Evolutionary conservation across 2,888 invertebrate species (phyloP), one percentile per base, ranked within the genome.

Genomic region (Plusia festucae): DNA sequence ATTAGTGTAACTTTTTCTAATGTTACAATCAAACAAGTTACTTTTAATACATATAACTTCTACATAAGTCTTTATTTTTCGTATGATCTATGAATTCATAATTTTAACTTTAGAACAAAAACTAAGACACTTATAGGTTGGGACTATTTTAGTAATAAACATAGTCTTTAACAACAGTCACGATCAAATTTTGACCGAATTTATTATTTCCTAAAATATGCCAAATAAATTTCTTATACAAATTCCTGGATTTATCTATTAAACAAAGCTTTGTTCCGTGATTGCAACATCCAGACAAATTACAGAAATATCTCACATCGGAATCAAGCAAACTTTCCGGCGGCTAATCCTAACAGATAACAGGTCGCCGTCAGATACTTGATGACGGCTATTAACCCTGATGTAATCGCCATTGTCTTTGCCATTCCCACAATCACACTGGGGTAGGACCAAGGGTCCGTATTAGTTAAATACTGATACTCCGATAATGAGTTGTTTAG

Each of bases 401-500:
- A 93, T 92, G 90, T 86, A 86, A 94, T 94, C 93, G 81, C 88
- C 82, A 91, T 94, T 93, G 94, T 94, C 93, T 94, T 93, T 93
- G 91, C 86, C 89, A 90, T 92, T 93, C 93, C 91, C 92, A 93
- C 90, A 92, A 91, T 90, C 90, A 88, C 70, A 72, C 70, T 76
- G 66, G 79, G 78, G 80, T 71, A 67, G 77, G 53, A 68, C 32
- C 67, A 62, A 68, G 58, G 53, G 68, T 77, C 63, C 52, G 53
- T n/a, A n/a, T n/a, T 30, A 60, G 65, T 62, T 60, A 54, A n/a
- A 40, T 27, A 54, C 46, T 65, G 76, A 71, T 73, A 60, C 44
- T 8, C 62, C 32, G 71, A 73, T 73, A 60, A 76, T 72, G 59
- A 71, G 62, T 63, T 69, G 69, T 76, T 76, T 65, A 67, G 44